A percentile compares a stretch with the other conserved stretches of the same genome.
These are phyloP conservation scores for Apomyelois bistriatella DNA, from an alignment of 2,888 invertebrate genomes.

Conservation along the genomic window DNA sequence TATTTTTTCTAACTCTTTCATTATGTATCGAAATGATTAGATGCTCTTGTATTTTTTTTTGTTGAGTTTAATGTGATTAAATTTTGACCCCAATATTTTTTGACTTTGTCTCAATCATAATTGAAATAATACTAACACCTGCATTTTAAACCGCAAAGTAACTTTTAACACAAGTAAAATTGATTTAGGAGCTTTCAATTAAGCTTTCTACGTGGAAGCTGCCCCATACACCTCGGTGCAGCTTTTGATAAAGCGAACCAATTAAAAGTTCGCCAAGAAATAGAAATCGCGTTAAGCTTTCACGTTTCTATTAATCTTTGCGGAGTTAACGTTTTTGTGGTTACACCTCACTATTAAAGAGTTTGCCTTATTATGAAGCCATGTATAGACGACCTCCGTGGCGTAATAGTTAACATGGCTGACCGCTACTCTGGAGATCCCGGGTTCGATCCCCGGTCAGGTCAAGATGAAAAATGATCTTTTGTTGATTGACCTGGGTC, in stretches of 20 bases:
- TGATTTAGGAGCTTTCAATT: conserved; percentile 6
- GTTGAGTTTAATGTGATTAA: too few relatives aligned
- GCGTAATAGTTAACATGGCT: too few relatives aligned
- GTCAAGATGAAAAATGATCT: too few relatives aligned
- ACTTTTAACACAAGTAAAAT: conserved; percentile 5
- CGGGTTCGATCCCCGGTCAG: too few relatives aligned
- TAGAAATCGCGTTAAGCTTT: conserved; percentile 10
- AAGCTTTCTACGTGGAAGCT: conserved; percentile 8
- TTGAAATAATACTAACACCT: not conserved
- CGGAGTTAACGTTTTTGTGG: not conserved
- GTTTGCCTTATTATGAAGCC: too few relatives aligned
- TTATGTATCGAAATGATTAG: too few relatives aligned
- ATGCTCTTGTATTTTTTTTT: too few relatives aligned
- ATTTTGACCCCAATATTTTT: too few relatives aligned
- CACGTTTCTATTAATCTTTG: conserved; percentile 5
- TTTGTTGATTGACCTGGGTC: too few relatives aligned
- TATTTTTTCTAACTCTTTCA: too few relatives aligned
- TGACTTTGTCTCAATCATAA: not conserved
- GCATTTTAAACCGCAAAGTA: not conserved
- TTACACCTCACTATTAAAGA: not conserved
- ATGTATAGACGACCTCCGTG: too few relatives aligned
- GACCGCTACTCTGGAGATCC: too few relatives aligned
- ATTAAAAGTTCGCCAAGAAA: conserved; percentile 10
- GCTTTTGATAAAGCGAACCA: conserved; percentile 9
- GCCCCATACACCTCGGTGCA: conserved; percentile 4